phyloP scores from a whole-genome alignment of 2,113 vertebrate genomes.

The Spermophilus dauricus region DNA sequence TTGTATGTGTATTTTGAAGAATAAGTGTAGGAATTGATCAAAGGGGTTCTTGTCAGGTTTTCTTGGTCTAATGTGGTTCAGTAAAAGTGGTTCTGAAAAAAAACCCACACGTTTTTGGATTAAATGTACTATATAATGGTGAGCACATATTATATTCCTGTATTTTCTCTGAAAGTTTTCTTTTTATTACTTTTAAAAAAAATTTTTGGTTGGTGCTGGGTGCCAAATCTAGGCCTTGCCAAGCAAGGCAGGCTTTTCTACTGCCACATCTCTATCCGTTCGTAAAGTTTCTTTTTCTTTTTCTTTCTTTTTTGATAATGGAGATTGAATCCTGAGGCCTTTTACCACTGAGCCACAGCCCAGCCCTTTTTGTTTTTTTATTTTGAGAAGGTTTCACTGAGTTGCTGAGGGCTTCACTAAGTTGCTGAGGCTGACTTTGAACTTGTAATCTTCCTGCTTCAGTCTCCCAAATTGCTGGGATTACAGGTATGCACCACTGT shows the following conservation, averaged over 20 bases:
- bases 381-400: too few species aligned
- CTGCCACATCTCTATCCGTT: not conserved
- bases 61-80: constrained; percentile 7
- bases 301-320: too few species aligned
- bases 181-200: not conserved
- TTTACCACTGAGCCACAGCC: too few species aligned
- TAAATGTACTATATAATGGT: not conserved
- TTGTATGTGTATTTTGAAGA: constrained; percentile 49
- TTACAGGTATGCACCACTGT: too few species aligned
- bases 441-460: too few species aligned
- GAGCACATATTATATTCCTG: not conserved
- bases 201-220: not conserved
- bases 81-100: constrained; percentile 4
- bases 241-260: not conserved
- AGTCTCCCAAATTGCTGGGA: too few species aligned
- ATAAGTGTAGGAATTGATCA: not conserved
- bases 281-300: not conserved
- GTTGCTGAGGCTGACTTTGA: too few species aligned
- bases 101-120: not conserved
- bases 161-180: not conserved
- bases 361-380: too few species aligned
- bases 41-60: not conserved
- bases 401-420: too few species aligned
- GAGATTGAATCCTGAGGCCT: too few species aligned
- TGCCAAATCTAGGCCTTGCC: not conserved